phyloP scores from a whole-genome alignment of 2,797 vertebrate genomes.

The Rachycentron canadum region DNA sequence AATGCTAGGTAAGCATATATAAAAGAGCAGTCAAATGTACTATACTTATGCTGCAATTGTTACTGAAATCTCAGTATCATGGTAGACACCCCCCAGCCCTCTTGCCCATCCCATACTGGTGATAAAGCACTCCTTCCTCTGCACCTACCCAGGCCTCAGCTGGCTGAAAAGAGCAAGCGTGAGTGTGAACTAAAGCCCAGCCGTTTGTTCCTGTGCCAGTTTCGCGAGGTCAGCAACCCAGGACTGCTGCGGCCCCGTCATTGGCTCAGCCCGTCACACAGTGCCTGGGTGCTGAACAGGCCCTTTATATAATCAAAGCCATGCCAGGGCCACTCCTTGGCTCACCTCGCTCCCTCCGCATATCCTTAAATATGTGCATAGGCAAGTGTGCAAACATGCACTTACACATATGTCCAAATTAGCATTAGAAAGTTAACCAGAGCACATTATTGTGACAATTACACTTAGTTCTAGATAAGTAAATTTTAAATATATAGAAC shows the following conservation, averaged over 20 bases:
- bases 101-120: conserved; percentile 43
- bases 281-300: conserved; percentile 85
- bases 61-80: conserved; percentile 55
- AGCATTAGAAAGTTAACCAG: background rate
- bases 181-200: conserved; percentile 72
- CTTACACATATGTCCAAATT: background rate
- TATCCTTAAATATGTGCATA: conserved; percentile 25
- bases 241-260: conserved; percentile 81
- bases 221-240: conserved; percentile 86
- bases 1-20: conserved; percentile 57
- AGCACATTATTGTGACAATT: background rate
- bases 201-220: conserved; percentile 84
- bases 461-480: conserved; percentile 22
- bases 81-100: background rate
- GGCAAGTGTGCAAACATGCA: conserved; percentile 2
- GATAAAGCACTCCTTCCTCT: conserved; percentile 52
- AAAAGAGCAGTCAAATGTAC: conserved; percentile 55
- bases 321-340: conserved; percentile 76
- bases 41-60: conserved; percentile 35
- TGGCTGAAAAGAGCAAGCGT: conserved; percentile 60
- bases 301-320: conserved; percentile 86
- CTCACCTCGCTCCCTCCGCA: conserved; percentile 63
- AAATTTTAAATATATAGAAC: conserved; percentile 46
- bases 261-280: conserved; percentile 85
- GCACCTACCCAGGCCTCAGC: conserved; percentile 68